A percentile compares a stretch with the other conserved stretches of the same genome.
Conservation (phyloP, 1,140 invertebrate species). For the Saxidomus purpurata region DNA sequence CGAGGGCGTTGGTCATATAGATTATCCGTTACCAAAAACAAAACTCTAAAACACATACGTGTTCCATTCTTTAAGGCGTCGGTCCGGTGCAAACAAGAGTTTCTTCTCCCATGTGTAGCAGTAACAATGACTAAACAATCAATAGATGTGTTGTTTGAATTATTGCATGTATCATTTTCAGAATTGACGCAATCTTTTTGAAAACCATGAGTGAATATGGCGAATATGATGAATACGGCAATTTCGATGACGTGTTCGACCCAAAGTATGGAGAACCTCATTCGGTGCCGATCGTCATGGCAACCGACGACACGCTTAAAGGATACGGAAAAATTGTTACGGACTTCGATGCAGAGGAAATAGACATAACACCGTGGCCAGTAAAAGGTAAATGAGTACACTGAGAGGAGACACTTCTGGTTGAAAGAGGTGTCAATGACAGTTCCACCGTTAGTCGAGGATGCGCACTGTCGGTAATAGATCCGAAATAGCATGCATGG, state of each 20-base stretch:
- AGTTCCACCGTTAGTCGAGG: not conserved
- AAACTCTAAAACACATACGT: no score
- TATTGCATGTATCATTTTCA: not conserved
- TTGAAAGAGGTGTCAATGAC: not conserved
- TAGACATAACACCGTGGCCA: slow-evolving; percentile 65
- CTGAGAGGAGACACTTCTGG: not conserved
- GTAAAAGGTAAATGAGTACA: slow-evolving; percentile 15
- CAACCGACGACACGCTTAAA: slow-evolving; percentile 56
- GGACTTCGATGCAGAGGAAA: slow-evolving; percentile 57
- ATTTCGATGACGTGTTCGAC: slow-evolving; percentile 61
- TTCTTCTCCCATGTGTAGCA: no score
- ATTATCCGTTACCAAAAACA: no score
- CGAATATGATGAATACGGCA: slow-evolving; percentile 35
- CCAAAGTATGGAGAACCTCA: slow-evolving; percentile 63
- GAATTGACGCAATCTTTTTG: not conserved
- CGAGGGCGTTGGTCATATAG: no score
- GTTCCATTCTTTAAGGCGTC: no score
- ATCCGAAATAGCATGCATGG: not conserved
- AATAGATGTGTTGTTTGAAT: no score
- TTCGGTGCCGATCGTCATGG: slow-evolving; percentile 56
- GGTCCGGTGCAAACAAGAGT: no score
- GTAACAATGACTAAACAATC: no score
- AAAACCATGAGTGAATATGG: slow-evolving; percentile 58
- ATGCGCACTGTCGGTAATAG: no score
- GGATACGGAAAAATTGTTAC: slow-evolving; percentile 66